A percentile compares a stretch with the other conserved stretches of the same genome.
Evolutionary conservation across 2,888 invertebrate species (phyloP).

Genomic region (Epinotia nisella): DNA sequence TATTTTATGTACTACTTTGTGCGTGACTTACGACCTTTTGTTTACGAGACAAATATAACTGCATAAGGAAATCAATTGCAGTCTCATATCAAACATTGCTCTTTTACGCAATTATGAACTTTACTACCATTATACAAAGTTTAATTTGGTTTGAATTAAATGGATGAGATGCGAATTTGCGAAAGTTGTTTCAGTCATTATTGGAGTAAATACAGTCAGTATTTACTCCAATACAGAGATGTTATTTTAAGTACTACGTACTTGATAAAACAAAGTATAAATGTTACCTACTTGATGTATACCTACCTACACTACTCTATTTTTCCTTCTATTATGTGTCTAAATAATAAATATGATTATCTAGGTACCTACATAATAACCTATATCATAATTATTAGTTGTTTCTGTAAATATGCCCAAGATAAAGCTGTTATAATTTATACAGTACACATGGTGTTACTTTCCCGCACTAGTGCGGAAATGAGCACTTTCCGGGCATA

Average conservation of each 20-base stretch:
- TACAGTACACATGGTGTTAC: too few relatives aligned
- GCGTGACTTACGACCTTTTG: conserved; percentile 2
- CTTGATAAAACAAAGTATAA: neutral
- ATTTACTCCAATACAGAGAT: neutral
- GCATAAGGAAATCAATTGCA: neutral
- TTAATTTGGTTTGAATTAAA: neutral
- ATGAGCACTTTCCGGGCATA: too few relatives aligned
- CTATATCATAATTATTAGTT: too few relatives aligned
- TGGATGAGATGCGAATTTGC: conserved; percentile 1
- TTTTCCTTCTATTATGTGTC: too few relatives aligned
- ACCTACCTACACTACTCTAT: too few relatives aligned
- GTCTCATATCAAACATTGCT: neutral
- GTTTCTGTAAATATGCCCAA: too few relatives aligned
- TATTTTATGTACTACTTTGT: neutral
- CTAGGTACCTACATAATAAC: too few relatives aligned
- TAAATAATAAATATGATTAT: too few relatives aligned
- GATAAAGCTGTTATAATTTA: too few relatives aligned
- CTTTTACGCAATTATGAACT: neutral
- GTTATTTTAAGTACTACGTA: neutral
- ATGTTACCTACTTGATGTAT: too few relatives aligned
- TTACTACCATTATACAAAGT: neutral
- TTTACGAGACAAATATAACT: neutral
- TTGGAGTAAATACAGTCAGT: neutral
- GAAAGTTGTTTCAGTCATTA: conserved; percentile 3
- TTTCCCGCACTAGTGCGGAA: too few relatives aligned